A percentile compares a stretch with the other conserved stretches of the same genome.
phyloP scores from a whole-genome alignment of 2,888 invertebrate genomes.

The Brenthis ino region DNA sequence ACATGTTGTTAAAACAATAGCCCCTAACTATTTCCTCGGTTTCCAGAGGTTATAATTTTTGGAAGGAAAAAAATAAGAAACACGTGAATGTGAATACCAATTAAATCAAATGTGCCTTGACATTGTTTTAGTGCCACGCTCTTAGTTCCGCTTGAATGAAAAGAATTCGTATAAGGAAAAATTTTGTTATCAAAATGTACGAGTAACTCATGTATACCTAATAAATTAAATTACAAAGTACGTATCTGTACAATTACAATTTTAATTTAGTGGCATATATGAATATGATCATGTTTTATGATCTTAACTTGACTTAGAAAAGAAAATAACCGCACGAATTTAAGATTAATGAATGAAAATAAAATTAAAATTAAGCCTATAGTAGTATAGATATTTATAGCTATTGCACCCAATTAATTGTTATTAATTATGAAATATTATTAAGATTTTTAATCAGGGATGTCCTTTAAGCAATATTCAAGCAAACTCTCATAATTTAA shows the following conservation, averaged over 20 bases:
- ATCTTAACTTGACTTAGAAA: too few relatives aligned
- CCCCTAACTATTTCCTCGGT: slow-evolving; percentile 43
- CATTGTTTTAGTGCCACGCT: slow-evolving; percentile 50
- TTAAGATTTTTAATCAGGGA: too few relatives aligned
- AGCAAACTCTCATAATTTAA: neutral
- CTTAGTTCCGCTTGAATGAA: slow-evolving; percentile 29
- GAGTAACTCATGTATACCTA: neutral
- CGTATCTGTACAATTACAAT: too few relatives aligned
- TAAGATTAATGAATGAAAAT: too few relatives aligned
- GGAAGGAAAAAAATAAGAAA: slow-evolving; percentile 50
- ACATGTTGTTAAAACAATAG: neutral
- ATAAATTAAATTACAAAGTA: too few relatives aligned
- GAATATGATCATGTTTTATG: too few relatives aligned
- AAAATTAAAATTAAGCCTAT: too few relatives aligned
- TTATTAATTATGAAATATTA: too few relatives aligned
- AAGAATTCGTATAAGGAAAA: slow-evolving; percentile 37
- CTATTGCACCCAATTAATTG: too few relatives aligned
- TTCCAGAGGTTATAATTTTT: slow-evolving; percentile 40
- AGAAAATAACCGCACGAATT: too few relatives aligned
- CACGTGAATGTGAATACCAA: slow-evolving; percentile 52
- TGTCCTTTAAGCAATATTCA: neutral
- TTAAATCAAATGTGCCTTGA: slow-evolving; percentile 52
- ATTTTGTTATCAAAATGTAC: neutral
- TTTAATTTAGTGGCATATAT: too few relatives aligned
- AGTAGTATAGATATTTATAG: too few relatives aligned